Percentiles rank a stretch among this genome's conserved stretches.
phyloP scores from a whole-genome alignment of 2,113 vertebrate genomes.

The Nothoprocta perdicaria region DNA sequence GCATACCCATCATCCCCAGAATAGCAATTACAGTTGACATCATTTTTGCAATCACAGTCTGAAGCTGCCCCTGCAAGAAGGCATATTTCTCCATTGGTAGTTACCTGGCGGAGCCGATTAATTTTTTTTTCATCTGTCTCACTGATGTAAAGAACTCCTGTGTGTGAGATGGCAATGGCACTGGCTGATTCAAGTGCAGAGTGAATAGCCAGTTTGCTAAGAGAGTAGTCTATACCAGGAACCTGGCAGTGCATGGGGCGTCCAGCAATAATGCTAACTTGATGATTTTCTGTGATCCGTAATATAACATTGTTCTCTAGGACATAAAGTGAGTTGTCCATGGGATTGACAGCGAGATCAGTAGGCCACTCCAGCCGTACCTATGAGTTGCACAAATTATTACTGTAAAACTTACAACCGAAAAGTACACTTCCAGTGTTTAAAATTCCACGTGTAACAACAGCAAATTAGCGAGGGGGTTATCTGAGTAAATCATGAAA shows the following conservation, averaged over 20 bases:
- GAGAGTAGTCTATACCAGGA: slow-evolving; percentile 98
- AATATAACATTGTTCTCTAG: slow-evolving; percentile 98
- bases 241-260: slow-evolving; percentile 99
- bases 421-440: slow-evolving; percentile 67
- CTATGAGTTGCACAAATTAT: slow-evolving; percentile 77
- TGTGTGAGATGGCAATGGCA: slow-evolving; percentile 95
- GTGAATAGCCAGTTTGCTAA: slow-evolving; percentile 97
- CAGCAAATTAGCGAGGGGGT: slow-evolving; percentile 67
- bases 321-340: slow-evolving; percentile 98
- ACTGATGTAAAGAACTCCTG: slow-evolving; percentile 94
- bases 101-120: slow-evolving; percentile 94
- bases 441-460: slow-evolving; percentile 66
- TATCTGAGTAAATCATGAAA: slow-evolving; percentile 61
- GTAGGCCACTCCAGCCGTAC: slow-evolving; percentile 99
- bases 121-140: slow-evolving; percentile 99
- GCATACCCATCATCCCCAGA: slow-evolving; percentile 96
- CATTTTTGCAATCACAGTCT: slow-evolving; percentile 98
- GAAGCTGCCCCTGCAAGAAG: slow-evolving; percentile 93
- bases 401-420: slow-evolving; percentile 62
- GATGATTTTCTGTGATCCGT: slow-evolving; percentile 98
- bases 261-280: slow-evolving; percentile 98
- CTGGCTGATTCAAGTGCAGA: slow-evolving; percentile 97
- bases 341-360: slow-evolving; percentile 97
- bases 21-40: slow-evolving; percentile 99
- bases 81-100: slow-evolving; percentile 96